Conservation (phyloP, 2,888 invertebrate genomes). For the Lymantria monacha region DNA sequence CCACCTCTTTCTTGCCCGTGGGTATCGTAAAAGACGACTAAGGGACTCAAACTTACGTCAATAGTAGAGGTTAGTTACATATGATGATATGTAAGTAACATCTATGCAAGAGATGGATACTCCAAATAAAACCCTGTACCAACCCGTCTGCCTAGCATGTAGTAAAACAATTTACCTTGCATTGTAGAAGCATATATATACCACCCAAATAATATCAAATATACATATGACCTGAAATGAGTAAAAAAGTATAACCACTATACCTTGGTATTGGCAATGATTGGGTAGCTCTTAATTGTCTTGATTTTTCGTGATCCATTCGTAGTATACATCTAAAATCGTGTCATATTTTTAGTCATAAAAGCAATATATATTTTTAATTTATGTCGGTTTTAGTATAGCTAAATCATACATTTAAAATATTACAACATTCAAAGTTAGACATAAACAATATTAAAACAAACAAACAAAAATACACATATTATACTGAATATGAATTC, state of each 20-base stretch:
- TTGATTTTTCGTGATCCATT: conserved; percentile 67
- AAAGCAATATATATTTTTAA: conserved; percentile 10
- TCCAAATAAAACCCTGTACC: too few species aligned
- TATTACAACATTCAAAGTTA: not conserved
- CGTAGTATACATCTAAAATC: conserved; percentile 49
- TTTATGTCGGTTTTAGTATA: not conserved
- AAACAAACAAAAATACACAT: not conserved
- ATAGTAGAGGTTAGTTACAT: too few species aligned
- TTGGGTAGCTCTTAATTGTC: conserved; percentile 71
- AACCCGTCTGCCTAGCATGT: too few species aligned
- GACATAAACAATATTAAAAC: not conserved
- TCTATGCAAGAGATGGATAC: too few species aligned
- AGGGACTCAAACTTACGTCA: too few species aligned
- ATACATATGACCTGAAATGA: too few species aligned
- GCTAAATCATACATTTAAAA: not conserved
- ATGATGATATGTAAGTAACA: too few species aligned
- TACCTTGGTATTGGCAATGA: conserved; percentile 62
- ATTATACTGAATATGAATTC: not conserved
- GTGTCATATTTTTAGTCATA: conserved; percentile 18
- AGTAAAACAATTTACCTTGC: too few species aligned
- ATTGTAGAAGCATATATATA: too few species aligned
- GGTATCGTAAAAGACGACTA: too few species aligned
- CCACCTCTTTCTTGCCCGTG: too few species aligned
- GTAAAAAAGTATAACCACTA: not conserved
- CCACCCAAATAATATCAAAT: too few species aligned